Conservation (phyloP, 2,113 vertebrate genomes). For the Epinephelus moara region DNA sequence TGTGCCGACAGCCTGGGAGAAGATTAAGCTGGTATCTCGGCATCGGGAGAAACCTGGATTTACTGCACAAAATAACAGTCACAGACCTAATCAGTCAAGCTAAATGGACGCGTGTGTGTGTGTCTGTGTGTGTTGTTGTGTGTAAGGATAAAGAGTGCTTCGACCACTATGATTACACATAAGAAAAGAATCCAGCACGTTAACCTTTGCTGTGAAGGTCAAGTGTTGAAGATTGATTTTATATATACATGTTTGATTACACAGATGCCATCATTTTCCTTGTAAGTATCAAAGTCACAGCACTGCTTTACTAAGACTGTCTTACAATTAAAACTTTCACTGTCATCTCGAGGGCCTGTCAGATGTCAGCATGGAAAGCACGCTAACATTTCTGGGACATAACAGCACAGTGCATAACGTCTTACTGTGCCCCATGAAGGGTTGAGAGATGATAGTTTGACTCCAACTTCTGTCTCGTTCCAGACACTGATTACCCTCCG, state of each 20-base stretch:
- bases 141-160: constrained; percentile 15
- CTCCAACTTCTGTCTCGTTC: constrained; percentile 78
- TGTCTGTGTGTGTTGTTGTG: constrained; percentile 14
- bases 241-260: constrained; percentile 1
- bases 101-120: constrained; percentile 46
- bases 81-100: constrained; percentile 67
- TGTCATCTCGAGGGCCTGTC: constrained; percentile 42
- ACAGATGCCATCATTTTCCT: neutral
- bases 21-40: constrained; percentile 78
- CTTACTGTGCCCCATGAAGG: constrained; percentile 67
- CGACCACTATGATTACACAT: constrained; percentile 22
- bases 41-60: constrained; percentile 74
- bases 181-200: constrained; percentile 25
- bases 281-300: neutral
- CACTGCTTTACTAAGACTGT: neutral
- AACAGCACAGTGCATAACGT: constrained; percentile 53
- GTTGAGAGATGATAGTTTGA: constrained; percentile 79
- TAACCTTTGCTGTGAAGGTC: constrained; percentile 54
- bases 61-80: constrained; percentile 74
- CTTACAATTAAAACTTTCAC: constrained; percentile 45
- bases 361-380: constrained; percentile 44
- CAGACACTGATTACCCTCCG: constrained; percentile 80
- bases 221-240: constrained; percentile 11
- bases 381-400: constrained; percentile 51
- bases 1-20: constrained; percentile 67